Percentiles rank a stretch among this genome's conserved stretches.
Evolutionary conservation across 1,140 invertebrate species (phyloP).

Genomic region (Tetranychus urticae): DNA sequence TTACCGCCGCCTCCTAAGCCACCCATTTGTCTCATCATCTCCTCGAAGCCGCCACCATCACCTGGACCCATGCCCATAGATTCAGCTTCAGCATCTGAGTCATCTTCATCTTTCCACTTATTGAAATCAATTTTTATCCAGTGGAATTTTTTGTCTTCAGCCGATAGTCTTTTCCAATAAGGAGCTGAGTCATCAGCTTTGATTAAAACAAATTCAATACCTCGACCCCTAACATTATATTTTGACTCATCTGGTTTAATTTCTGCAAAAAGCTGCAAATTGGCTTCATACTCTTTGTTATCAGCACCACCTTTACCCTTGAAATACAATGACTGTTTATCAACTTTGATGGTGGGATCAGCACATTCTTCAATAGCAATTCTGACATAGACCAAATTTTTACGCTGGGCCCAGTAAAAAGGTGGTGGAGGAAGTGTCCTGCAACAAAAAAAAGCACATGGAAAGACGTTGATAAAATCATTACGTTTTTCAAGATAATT

Average conservation of each 20-base stretch:
- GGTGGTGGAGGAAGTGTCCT: slow-evolving; percentile 33
- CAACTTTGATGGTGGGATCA: slow-evolving; percentile 54
- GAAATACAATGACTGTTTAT: slow-evolving; percentile 52
- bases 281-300: slow-evolving; percentile 56
- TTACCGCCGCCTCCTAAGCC: slow-evolving; percentile 18
- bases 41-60: slow-evolving; percentile 32
- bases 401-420: slow-evolving; percentile 74
- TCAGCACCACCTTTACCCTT: slow-evolving; percentile 57
- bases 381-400: slow-evolving; percentile 50
- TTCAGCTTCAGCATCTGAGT: slow-evolving; percentile 32
- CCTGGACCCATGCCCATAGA: slow-evolving; percentile 49
- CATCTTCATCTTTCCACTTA: slow-evolving; percentile 86
- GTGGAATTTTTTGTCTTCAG: slow-evolving; percentile 67
- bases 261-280: slow-evolving; percentile 52
- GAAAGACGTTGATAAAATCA: too few species aligned
- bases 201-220: slow-evolving; percentile 49
- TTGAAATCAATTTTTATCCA: slow-evolving; percentile 94
- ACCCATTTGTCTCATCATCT: slow-evolving; percentile 34
- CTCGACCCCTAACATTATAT: slow-evolving; percentile 33
- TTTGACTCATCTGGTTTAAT: slow-evolving; percentile 45
- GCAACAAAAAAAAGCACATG: too few species aligned
- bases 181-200: slow-evolving; percentile 39
- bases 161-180: slow-evolving; percentile 65
- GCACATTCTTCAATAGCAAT: slow-evolving; percentile 70
- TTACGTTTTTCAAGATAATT: too few species aligned